Conservation (phyloP, 2,888 invertebrate species). For the Eupsilia transversa region DNA sequence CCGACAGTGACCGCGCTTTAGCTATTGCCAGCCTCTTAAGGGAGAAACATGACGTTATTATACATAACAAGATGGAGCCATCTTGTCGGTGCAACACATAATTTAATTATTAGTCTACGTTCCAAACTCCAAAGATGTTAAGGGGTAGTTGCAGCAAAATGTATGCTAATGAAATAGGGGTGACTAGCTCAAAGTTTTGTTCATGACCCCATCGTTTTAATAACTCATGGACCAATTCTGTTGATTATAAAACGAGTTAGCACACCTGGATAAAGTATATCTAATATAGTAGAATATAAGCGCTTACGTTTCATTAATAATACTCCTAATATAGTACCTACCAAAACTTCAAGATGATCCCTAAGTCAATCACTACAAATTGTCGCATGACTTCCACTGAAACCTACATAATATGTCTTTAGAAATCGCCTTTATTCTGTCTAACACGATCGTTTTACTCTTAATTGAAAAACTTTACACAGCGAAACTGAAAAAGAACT, state of each 20-base stretch:
- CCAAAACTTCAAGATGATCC: neutral
- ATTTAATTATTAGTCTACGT: constrained; percentile 2
- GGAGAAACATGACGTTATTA: neutral
- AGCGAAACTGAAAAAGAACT: constrained; percentile 73
- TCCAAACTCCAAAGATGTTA: constrained; percentile 12
- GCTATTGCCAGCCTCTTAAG: too few relatives aligned
- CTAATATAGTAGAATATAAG: neutral
- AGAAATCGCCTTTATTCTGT: constrained; percentile 46
- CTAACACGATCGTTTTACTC: constrained; percentile 69
- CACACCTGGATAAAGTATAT: neutral
- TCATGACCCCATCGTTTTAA: neutral
- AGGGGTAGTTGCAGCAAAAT: neutral
- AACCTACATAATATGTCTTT: constrained; percentile 11
- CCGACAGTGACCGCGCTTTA: too few relatives aligned
- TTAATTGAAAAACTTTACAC: constrained; percentile 85
- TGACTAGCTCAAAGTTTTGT: constrained; percentile 6
- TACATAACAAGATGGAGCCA: neutral
- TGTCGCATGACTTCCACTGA: neutral
- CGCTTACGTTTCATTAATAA: neutral
- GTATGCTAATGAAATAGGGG: constrained; percentile 5
- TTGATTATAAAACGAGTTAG: neutral
- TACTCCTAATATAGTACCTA: too few relatives aligned
- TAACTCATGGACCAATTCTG: neutral
- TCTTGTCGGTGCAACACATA: neutral
- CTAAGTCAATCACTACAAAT: neutral